Base-by-base conservation (phyloP, 35 echinoderm and acorn worm genomes). In the Heliocidaris erythrogramma region DNA sequence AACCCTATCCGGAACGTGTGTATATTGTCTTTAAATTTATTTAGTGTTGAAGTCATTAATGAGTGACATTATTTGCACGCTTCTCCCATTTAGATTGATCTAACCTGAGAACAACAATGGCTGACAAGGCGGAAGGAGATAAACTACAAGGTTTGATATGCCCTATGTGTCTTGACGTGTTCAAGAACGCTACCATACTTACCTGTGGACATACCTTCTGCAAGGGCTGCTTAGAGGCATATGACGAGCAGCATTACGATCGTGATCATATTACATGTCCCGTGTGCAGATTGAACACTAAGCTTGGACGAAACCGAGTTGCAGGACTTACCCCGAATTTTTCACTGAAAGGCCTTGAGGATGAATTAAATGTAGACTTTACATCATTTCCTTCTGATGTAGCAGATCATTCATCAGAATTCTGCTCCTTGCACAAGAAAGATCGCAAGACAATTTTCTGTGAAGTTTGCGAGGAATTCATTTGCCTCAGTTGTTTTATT, bases 151-250 rank as follows among this genome's bases (percentile, higher is more conserved):
- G 86, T 48, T 9, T 88, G 86, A 9, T 7, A 88, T 88, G 86
- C n/a, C 86, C 86, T 8, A 27, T 88, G 9, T 88, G 86, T 88
- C 47, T 88, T 30, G 86, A 88, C 8, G 21, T 9, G 8, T 42
- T 88, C 47, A 48, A 32, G 30, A 9, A 16, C 31, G n/a, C 86
- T 30, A 88, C 86, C 31, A 27, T 88, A 4, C 86, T 88, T 12
- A 4, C 30, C 31, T 88, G 86, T 88, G 86, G 86, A 32, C 86
- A 88, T 48, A 88, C 86, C 14, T 88, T 88, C 86, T 88, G 86
- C 47, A 88, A 88, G 86, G 31, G 17, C 31, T 88, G 86, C 17
- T 30, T 88, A 13, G 13, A 42, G 1, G n/a, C 30, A 42, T 88
- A 88, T 27, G 86, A 88, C n/a, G 9, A 4, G 3, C 86, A 88